Evolutionary conservation across 2,888 invertebrate species (phyloP), one percentile per base, ranked within the genome.

Genomic region (Acrobasis consociella): DNA sequence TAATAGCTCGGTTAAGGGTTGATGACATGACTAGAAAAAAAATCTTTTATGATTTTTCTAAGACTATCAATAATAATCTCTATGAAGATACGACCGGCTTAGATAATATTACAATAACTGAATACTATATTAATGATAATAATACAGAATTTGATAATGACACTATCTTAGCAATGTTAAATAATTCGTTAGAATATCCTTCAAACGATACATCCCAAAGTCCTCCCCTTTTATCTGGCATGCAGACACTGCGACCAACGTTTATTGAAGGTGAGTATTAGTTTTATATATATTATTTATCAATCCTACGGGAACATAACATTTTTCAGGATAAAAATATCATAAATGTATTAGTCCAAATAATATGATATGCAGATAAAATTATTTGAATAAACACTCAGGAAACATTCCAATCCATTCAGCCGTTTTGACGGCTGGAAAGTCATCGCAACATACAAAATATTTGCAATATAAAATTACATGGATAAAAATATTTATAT

Each of bases 31-130:
- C 87, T 1, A 78, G 86, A 72, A 80, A 77, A 0, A 90, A 87
- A 72, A 82, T 91, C 69, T 89, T 85, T 63, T 78, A 87, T 58
- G 91, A 91, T 73, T 91, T 88, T 66, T 89, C 85, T 13, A 85
- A 86, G 63, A 91, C 91, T 2, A 81, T 89, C 3, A 85, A 86
- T 65, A 87, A 85, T 77, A 77, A 76, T 64, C 65, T 62, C 13
- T 11, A 49, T 7, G 63, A 62, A 9, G 65, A 67, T 50, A 38
- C 15, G 11, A 66, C 63, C 38, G 53, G 38, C 56, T 56, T 62
- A 10, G 63, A 63, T 56, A 71, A 67, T 63, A 64, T 59, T 60
- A 65, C 64, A 60, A 66, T 67, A 61, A 53, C 39, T 64, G 65
- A 63, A 58, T 64, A 61, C 42, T 65, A 65, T 60, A 13, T 46